A percentile compares a stretch with the other conserved stretches of the same genome.
Evolutionary conservation across 1,140 invertebrate species (phyloP).

Genomic region (Danaus melanippus): DNA sequence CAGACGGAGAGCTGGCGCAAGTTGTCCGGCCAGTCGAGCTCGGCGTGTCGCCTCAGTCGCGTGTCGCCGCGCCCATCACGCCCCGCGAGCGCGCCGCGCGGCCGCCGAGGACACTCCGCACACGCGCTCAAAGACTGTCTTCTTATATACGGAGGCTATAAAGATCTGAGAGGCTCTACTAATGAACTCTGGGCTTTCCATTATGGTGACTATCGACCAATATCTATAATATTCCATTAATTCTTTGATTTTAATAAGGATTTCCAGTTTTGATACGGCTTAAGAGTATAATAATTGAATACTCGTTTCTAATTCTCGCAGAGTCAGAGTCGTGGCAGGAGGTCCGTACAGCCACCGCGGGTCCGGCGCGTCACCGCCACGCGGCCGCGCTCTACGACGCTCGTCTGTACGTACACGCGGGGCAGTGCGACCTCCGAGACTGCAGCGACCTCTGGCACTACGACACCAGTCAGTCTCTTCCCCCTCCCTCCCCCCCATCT

Average conservation of each 20-base stretch:
- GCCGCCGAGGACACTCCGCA: conserved; percentile 87
- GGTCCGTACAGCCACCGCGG: conserved; percentile 57
- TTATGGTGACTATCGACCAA: conserved; percentile 76
- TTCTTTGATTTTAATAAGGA: no score
- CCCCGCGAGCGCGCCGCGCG: conserved; percentile 80
- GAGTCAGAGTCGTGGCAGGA: conserved; percentile 85
- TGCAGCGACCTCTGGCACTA: conserved; percentile 89
- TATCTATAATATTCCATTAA: no score
- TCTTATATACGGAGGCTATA: conserved; percentile 92
- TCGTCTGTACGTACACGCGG: conserved; percentile 90
- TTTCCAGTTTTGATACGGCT: no score
- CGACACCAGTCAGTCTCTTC: conserved; percentile 74
- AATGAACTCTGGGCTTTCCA: conserved; percentile 91
- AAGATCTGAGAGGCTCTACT: conserved; percentile 88
- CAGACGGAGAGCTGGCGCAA: conserved; percentile 81
- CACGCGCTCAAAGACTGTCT: conserved; percentile 85
- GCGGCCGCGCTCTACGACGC: conserved; percentile 85
- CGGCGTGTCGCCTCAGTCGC: conserved; percentile 19
- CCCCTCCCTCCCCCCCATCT: no score
- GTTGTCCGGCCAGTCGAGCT: conserved; percentile 55
- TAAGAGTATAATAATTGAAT: no score
- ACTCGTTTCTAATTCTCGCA: conserved; percentile 32
- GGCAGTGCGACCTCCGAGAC: conserved; percentile 89
- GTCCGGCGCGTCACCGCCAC: conserved; percentile 78
- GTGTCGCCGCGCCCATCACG: conserved; percentile 12